Evolutionary conservation across 1,140 invertebrate species (phyloP).

Genomic region (Goniozus legneri): DNA sequence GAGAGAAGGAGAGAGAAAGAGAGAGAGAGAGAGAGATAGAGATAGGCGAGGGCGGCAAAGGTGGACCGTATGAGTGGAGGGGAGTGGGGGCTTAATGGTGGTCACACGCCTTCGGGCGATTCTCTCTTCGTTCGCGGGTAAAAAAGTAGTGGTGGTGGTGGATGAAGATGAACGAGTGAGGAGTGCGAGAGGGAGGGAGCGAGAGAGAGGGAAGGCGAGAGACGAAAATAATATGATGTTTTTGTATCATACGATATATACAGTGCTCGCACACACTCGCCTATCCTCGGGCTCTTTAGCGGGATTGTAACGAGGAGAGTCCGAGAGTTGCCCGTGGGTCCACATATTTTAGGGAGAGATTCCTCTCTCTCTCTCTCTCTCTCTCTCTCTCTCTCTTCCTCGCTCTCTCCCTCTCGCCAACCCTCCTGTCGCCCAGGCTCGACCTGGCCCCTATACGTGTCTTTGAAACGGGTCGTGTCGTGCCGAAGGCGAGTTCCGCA

Average conservation of each 20-base stretch:
- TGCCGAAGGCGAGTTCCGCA: conserved; percentile 30
- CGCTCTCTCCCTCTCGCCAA: conserved; percentile 16
- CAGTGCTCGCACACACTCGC: conserved; percentile 27
- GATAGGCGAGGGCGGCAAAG: background rate
- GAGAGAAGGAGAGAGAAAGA: conserved; percentile 21
- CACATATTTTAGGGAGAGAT: conserved; percentile 53
- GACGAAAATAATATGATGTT: conserved; percentile 50
- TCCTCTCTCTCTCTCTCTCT: conserved; percentile 23
- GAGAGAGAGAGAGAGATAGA: conserved; percentile 16
- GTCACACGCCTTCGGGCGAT: conserved; percentile 36
- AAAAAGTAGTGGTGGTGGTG: too few relatives aligned
- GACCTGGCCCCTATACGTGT: conserved; percentile 38
- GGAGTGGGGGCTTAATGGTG: conserved; percentile 38
- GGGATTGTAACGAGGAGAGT: conserved; percentile 49
- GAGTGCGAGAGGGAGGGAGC: conserved; percentile 9
- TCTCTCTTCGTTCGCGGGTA: too few relatives aligned
- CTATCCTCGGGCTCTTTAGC: conserved; percentile 31
- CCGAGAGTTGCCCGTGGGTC: conserved; percentile 40
- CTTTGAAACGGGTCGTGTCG: conserved; percentile 48
- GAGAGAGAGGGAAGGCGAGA: conserved; percentile 11
- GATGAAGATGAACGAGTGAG: conserved; percentile 21
- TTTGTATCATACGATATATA: conserved; percentile 52
- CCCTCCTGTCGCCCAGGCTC: conserved; percentile 25
- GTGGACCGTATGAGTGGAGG: too few relatives aligned
- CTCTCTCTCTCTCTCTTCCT: conserved; percentile 16